A percentile compares a stretch with the other conserved stretches of the same genome.
Conservation (phyloP, 2,113 vertebrate genomes). For the Melanotaenia duboulayi region DNA sequence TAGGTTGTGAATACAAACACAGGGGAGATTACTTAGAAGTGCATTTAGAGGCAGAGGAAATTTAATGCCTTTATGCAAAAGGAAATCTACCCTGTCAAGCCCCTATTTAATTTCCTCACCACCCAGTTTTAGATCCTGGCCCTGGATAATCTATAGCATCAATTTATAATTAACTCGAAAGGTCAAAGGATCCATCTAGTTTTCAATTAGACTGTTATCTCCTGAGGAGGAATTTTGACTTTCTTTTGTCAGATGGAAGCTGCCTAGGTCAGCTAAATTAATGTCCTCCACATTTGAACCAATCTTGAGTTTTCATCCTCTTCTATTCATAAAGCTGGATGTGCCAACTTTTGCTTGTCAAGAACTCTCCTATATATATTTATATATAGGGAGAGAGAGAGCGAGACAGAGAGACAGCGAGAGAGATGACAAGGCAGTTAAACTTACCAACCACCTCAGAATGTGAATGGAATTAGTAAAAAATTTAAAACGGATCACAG, state of each 20-base stretch:
- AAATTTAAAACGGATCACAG: too few species aligned
- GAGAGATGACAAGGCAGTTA: too few species aligned
- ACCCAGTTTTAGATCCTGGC: constrained; percentile 13
- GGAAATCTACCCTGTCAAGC: constrained; percentile 27
- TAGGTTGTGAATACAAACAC: too few species aligned
- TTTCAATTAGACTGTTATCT: constrained; percentile 68
- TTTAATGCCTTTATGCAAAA: constrained; percentile 24
- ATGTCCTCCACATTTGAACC: constrained; percentile 52
- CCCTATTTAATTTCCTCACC: constrained; percentile 42
- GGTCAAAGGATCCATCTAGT: constrained; percentile 63
- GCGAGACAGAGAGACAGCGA: too few species aligned
- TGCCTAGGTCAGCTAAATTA: constrained; percentile 36
- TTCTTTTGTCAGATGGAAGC: constrained; percentile 41
- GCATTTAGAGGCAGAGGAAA: constrained; percentile 6
- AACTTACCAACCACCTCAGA: too few species aligned
- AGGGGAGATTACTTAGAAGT: too few species aligned
- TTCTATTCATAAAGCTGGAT: constrained; percentile 24
- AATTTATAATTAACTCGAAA: constrained; percentile 68
- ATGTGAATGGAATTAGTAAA: too few species aligned
- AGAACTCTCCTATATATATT: too few species aligned
- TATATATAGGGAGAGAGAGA: too few species aligned
- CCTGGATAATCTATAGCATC: constrained; percentile 44
- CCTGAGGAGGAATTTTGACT: constrained; percentile 38
- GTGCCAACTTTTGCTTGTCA: not conserved
- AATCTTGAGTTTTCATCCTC: constrained; percentile 2